Evolutionary conservation across 2,113 vertebrate species (phyloP), one percentile per base, ranked within the genome.

Genomic region (Orthonyx spaldingii): DNA sequence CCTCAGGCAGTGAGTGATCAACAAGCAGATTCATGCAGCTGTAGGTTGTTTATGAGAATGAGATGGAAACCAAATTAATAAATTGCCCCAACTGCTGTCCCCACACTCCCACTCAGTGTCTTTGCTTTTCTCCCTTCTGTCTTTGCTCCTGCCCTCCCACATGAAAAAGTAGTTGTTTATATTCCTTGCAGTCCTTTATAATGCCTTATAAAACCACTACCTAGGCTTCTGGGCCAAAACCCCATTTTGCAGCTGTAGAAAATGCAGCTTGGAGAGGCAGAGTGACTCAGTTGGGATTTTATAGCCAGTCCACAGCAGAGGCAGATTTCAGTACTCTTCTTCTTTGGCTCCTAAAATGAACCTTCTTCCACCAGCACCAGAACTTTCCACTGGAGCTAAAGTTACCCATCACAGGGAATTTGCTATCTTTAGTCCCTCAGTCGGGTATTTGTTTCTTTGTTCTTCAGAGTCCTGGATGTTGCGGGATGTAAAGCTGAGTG

Each of bases 51-150:
- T 94, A 78, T 69, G 52, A 75, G 52, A 89, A 94, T 30, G 76
- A 89, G 56, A 90, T 71, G 57, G 60, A 90, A 94, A 81, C 47
- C 60, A 86, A 88, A 93, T 92, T 90, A 86, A 91, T 94, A 80
- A 80, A 86, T 75, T 92, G 92, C 71, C 88, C 90, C 57, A 71
- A 57, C 60, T 94, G 76, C 50, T 93, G 37, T 89, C 69, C 90
- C 76, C 68, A 89, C 35, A 44, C 85, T 96, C 93, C 79, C 47
- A 95, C 90, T 93, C 64, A 24, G 30, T 68, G 32, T 82, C 41
- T 93, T 89, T 92, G 79, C 69, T 96, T 92, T 85, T 93, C 69
- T 84, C 55, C 56, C 56, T 96, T 96, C 61, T 94, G 90, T 90
- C 93, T 95, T 95, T 94, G 72, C 72, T 93, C 68, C 37, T 87